Percentiles rank a stretch among this genome's conserved stretches.
phyloP scores from a whole-genome alignment of 2,797 vertebrate genomes.

The Aldrovandia affinis region DNA sequence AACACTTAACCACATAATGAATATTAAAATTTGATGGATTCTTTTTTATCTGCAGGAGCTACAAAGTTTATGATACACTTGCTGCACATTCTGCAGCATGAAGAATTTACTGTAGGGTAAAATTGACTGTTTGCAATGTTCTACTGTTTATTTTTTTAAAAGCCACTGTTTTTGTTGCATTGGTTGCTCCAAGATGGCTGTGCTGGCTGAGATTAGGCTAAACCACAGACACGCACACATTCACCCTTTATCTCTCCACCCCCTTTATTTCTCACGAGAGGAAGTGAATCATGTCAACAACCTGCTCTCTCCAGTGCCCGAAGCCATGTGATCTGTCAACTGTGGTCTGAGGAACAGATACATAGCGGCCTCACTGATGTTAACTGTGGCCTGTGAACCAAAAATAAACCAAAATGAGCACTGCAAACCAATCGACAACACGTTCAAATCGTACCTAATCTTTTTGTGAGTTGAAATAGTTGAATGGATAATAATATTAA shows the following conservation, averaged over 20 bases:
- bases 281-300: conserved; percentile 34
- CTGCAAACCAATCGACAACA: not conserved
- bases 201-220: conserved; percentile 17
- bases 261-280: conserved; percentile 37
- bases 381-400: not conserved
- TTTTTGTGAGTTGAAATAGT: not conserved
- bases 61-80: not conserved
- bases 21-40: not conserved
- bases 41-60: not conserved
- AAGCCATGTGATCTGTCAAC: not conserved
- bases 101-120: too few species aligned
- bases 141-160: not conserved
- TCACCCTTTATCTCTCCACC: not conserved
- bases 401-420: not conserved
- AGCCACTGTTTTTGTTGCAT: not conserved
- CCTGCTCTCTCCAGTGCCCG: not conserved
- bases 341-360: not conserved
- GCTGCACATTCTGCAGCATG: not conserved
- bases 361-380: not conserved
- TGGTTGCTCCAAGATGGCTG: too few species aligned
- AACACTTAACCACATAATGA: not conserved
- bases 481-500: not conserved
- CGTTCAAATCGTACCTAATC: not conserved
- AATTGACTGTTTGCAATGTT: not conserved
- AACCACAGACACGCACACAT: conserved; percentile 16